Evolutionary conservation across 2,888 invertebrate genomes (phyloP).

Genomic region (Thecocarcelia acutangulata): DNA sequence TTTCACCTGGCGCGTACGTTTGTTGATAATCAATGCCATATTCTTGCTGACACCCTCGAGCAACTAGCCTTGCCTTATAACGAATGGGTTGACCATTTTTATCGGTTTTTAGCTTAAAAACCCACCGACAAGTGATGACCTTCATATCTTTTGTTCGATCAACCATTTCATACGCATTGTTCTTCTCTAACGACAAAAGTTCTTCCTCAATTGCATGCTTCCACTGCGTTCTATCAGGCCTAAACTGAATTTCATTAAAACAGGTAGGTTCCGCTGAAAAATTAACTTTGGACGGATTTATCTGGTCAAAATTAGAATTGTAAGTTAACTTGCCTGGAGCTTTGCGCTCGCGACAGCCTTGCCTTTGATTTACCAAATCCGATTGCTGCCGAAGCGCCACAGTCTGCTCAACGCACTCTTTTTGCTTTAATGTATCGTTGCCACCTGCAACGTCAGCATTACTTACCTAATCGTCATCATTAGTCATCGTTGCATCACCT

Average conservation of each 20-base stretch:
- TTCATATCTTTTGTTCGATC: constrained; percentile 2
- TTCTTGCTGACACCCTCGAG: constrained; percentile 27
- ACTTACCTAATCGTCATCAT: no score
- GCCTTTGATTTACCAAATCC: constrained; percentile 26
- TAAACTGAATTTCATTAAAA: constrained; percentile 3
- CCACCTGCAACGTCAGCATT: no score
- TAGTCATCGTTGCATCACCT: no score
- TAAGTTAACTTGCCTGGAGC: constrained; percentile 4
- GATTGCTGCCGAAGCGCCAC: constrained; percentile 13
- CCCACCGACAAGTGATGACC: constrained; percentile 22
- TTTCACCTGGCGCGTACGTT: constrained; percentile 32
- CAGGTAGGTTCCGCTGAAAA: constrained; percentile 10
- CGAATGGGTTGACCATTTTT: constrained; percentile 24
- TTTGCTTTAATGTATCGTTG: no score
- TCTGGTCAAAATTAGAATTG: neutral
- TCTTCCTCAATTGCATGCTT: constrained; percentile 5
- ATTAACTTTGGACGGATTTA: constrained; percentile 9
- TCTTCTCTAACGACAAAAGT: neutral
- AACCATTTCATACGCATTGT: constrained; percentile 3
- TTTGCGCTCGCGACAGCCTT: constrained; percentile 28
- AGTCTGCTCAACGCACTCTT: neutral
- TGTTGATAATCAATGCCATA: constrained; percentile 34
- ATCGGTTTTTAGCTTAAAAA: constrained; percentile 35
- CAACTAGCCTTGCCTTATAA: constrained; percentile 29
- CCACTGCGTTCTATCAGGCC: constrained; percentile 3